These are phyloP conservation scores for Agrotis segetum DNA, from an alignment of 2,888 invertebrate species.

Conservation along the genomic window DNA sequence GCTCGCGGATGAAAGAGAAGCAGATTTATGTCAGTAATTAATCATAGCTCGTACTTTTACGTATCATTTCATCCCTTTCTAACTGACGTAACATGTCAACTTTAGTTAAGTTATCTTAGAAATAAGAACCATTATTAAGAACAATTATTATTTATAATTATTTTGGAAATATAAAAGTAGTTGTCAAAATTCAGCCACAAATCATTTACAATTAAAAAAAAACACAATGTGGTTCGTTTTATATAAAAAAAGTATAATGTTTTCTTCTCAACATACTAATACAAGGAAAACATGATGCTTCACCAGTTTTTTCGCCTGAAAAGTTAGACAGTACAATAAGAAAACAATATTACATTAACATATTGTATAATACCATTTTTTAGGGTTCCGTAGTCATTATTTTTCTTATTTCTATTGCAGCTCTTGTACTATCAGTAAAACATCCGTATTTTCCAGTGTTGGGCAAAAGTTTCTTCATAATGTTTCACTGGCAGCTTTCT, in stretches of 20 bases:
- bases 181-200: no score
- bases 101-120: not conserved
- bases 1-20: conserved; percentile 4
- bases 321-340: not conserved
- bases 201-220: no score
- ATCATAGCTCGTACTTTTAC: conserved; percentile 2
- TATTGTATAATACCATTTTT: not conserved
- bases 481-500: no score
- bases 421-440: not conserved
- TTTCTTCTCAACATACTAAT: not conserved
- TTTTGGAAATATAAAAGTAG: no score
- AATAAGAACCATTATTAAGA: not conserved
- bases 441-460: no score
- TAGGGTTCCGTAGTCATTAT: no score
- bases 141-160: not conserved
- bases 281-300: not conserved
- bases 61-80: not conserved
- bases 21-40: conserved; percentile 16
- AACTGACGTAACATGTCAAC: not conserved
- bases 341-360: not conserved
- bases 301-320: not conserved
- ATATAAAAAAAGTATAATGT: no score
- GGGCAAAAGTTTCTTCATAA: no score
- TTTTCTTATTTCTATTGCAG: not conserved
- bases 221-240: no score